phyloP scores from a whole-genome alignment of 2,797 vertebrate species.

The Serranus cabrilla region DNA sequence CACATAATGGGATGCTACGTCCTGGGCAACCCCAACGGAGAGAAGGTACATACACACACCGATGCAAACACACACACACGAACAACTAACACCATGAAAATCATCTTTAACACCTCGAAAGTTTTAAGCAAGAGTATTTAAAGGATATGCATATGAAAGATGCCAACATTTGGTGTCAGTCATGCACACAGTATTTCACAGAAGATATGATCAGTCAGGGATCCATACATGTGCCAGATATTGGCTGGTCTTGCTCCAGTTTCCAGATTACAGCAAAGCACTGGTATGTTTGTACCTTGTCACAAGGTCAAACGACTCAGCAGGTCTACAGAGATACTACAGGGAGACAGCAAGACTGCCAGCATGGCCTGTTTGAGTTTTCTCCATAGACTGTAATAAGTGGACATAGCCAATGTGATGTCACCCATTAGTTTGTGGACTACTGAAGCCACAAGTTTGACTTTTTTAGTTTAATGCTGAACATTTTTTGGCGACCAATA shows the following conservation, averaged over 20 bases:
- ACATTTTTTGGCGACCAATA: too few species aligned
- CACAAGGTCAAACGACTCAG: too few species aligned
- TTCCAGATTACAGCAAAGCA: background rate
- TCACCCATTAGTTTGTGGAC: too few species aligned
- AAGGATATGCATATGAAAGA: background rate
- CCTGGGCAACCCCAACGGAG: slow-evolving; percentile 97
- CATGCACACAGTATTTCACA: background rate
- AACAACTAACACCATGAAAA: background rate
- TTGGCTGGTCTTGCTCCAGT: background rate
- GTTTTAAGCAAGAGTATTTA: background rate
- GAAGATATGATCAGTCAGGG: background rate
- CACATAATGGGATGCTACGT: slow-evolving; percentile 99
- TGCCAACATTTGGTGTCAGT: background rate
- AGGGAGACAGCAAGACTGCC: too few species aligned
- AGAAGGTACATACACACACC: slow-evolving; percentile 88
- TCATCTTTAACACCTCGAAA: background rate
- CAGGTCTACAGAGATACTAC: too few species aligned
- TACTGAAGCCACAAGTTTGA: too few species aligned
- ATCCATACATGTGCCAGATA: background rate
- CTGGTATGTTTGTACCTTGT: too few species aligned
- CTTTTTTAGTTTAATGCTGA: too few species aligned
- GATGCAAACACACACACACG: background rate
- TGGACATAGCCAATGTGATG: too few species aligned
- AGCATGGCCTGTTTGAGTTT: too few species aligned
- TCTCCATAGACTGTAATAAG: too few species aligned